Percentiles rank a stretch among this genome's conserved stretches.
phyloP scores from a whole-genome alignment of 2,888 invertebrate genomes.

The Caenorhabditis afra region DNA sequence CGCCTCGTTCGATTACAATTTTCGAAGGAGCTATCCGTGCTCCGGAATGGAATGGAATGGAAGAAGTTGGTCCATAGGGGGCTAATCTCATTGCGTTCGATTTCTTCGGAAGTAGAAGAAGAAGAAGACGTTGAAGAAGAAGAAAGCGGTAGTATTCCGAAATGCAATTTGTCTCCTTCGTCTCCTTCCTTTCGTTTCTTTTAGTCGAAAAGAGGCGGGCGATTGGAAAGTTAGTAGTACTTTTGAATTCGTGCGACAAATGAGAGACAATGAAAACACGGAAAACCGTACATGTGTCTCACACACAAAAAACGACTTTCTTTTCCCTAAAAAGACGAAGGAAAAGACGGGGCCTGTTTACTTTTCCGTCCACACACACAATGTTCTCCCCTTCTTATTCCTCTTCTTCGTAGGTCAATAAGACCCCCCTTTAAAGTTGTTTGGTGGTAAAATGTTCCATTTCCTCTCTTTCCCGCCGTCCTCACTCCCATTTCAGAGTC shows the following conservation, averaged over 20 bases:
- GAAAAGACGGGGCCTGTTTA: conserved; percentile 25
- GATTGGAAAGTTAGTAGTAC: not conserved
- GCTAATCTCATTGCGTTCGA: conserved; percentile 50
- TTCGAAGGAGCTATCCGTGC: not conserved
- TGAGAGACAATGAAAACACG: not conserved
- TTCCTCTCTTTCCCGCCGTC: not conserved
- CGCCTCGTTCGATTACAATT: conserved; percentile 18
- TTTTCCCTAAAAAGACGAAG: conserved; percentile 15
- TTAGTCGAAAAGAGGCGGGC: conserved; percentile 10
- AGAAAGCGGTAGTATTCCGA: conserved; percentile 25
- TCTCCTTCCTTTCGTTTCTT: conserved; percentile 23
- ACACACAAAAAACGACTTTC: not conserved
- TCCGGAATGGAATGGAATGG: not conserved
- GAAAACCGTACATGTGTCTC: conserved; percentile 6
- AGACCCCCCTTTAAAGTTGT: not conserved
- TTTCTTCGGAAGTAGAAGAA: conserved; percentile 1
- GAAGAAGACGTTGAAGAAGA: not conserved
- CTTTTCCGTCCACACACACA: conserved; percentile 14
- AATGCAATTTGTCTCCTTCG: conserved; percentile 49
- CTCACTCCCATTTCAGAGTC: not conserved
- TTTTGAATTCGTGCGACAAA: conserved; percentile 13
- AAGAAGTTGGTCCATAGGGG: conserved; percentile 32
- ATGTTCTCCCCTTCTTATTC: too few relatives aligned
- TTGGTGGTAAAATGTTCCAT: not conserved
- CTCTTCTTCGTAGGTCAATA: conserved; percentile 6